phyloP scores from a whole-genome alignment of 2,888 invertebrate species.

The Phyllotreta striolata region DNA sequence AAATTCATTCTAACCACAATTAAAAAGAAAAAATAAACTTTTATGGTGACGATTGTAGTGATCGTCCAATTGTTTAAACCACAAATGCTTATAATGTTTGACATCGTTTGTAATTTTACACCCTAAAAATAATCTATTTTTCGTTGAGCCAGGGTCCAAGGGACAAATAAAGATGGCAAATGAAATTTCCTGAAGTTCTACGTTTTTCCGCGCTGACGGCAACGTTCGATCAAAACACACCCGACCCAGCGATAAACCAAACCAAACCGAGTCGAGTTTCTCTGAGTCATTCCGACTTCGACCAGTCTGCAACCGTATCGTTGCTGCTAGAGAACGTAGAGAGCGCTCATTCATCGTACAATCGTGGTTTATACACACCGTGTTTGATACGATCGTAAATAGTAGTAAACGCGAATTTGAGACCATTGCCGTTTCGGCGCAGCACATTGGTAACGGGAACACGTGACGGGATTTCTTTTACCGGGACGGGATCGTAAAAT shows the following conservation, averaged over 20 bases:
- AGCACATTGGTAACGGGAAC: conserved; percentile 3
- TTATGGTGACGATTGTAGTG: no score
- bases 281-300: conserved; percentile 8
- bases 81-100: no score
- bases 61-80: no score
- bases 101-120: no score
- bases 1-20: no score
- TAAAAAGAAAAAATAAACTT: no score
- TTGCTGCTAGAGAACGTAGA: neutral
- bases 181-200: neutral
- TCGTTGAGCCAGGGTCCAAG: neutral
- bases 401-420: no score
- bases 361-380: no score
- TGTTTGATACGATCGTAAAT: no score
- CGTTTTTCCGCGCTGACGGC: neutral
- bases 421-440: neutral
- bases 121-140: no score
- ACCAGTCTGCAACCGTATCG: conserved; percentile 6
- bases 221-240: conserved; percentile 6
- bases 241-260: conserved; percentile 13
- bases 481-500: neutral
- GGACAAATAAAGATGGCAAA: neutral
- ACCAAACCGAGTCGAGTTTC: conserved; percentile 12
- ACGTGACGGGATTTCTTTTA: conserved; percentile 2
- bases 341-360: no score